Base-by-base conservation (phyloP, 2,888 invertebrate genomes). In the Noctua janthina region DNA sequence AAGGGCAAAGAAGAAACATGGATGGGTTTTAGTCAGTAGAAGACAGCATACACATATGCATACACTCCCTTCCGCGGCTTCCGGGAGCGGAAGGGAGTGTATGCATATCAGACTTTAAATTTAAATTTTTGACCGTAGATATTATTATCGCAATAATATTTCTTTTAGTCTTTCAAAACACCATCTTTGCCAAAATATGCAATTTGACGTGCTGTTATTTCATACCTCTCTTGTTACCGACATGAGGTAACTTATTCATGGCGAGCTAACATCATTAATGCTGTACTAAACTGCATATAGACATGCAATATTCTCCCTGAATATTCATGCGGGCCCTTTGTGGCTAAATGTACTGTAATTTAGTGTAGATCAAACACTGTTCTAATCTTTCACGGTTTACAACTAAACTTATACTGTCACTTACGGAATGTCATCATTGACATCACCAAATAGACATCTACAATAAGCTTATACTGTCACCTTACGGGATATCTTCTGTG, bases 291-390 rank as follows among this genome's bases (percentile, higher is more conserved):
- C 81, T 74, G 81, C 74, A 80, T 74, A 85, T 85, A 73, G 85
- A 69, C 72, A 73, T 85, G 76, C 81, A 74, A 77, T 85, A 85
- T 79, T 69, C 74, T 35, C 62, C 13, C 39, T 75, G 85, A 80
- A 81, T 85, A 85, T 85, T 85, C 85, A 88, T 81, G 51, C 29
- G 15, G n/a, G 39, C 43, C 62, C 85, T 88, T 85, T 85, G 85
- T 73, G 56, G 54, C n/a, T 59, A 68, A 68, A 69, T 67, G 74
- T 73, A 70, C 77, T 80, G 66, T 73, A 72, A 68, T 67, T 35
- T 73, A 43, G 54, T 46, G 64, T 39, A 29, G 10, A 39, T 39
- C 39, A 39, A 39, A 39, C 39, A 5, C 39, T 39, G 39, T 4
- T 39, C 4, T 39, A 39, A 39, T 3, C 39, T 39, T 39, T 39